Base-by-base conservation (phyloP, 2,888 invertebrate genomes). In the Trileptium ribeirensis region DNA sequence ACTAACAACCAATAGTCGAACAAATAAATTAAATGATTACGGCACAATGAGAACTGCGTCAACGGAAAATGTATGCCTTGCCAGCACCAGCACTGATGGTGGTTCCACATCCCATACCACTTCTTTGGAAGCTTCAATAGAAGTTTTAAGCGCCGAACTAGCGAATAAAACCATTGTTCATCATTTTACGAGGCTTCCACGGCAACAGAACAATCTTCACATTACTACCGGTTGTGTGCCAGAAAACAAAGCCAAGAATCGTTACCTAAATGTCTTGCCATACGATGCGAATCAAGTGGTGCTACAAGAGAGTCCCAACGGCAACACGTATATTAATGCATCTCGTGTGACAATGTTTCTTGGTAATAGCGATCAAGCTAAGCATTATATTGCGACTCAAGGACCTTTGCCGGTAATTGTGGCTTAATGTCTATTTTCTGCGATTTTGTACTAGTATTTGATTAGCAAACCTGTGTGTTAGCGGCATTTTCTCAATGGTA, bases 201-300 rank as follows among this genome's bases (percentile, higher is more conserved):
- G 51, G 24, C 51, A 51, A 51, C 51, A 51, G 24, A 51, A 51
- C 51, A 24, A 24, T 8, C 51, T 51, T 24, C 51, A 51, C 24
- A 51, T 51, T 51, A 37, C 39, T 29, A 64, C 67, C 1, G 81
- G 67, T 31, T 40, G 51, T 40, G 19, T 15, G 19, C 67, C 19
- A 15, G 74, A 79, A 31, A 82, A 82, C 38, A 33, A 75, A 38
- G 2, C 40, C 36, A 74, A 51, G 29, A 82, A 82, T 78, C 82
- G 83, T 3, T 83, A 83, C 67, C 74, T 51, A 37, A 83, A 83
- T 67, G 82, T 83, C 64, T 67, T 83, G 74, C 83, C 83, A 24
- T 83, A 83, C 74, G 82, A 83, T 67, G 1, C n/a, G 40, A 83
- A 80, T 51, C 74, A 80, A 15, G 79, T 83, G 34, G 29, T 77